Evolutionary conservation across 1,140 invertebrate species (phyloP).

Genomic region (Zaprionus ghesquierei): DNA sequence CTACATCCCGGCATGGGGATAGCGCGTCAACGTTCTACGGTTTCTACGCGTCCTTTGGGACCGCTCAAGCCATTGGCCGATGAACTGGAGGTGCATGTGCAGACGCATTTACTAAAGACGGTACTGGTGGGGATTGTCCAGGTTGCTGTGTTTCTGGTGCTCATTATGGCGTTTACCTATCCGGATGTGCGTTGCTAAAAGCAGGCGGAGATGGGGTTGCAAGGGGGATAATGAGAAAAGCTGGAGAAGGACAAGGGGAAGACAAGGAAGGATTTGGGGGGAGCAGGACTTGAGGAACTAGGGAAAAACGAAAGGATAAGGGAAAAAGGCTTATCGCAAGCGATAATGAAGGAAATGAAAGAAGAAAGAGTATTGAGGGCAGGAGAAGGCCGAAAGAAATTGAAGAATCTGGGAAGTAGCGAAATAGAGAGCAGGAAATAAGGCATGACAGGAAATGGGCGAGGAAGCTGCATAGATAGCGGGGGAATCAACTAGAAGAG

Average conservation of each 20-base stretch:
- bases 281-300: background rate
- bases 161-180: constrained; percentile 74
- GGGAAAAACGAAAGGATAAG: background rate
- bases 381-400: no score
- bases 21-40: background rate
- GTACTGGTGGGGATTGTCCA: constrained; percentile 62
- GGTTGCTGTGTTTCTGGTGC: constrained; percentile 59
- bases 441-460: no score
- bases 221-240: no score
- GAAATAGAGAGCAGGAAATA: no score
- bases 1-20: background rate
- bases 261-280: background rate
- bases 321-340: background rate
- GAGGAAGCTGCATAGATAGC: no score
- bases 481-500: no score
- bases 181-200: constrained; percentile 56
- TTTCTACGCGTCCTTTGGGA: constrained; percentile 16
- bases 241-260: background rate
- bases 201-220: no score
- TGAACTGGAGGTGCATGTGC: constrained; percentile 36
- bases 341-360: background rate
- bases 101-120: constrained; percentile 58
- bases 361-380: background rate
- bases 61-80: constrained; percentile 15
- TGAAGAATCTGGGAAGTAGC: no score